Evolutionary conservation across 2,888 invertebrate genomes (phyloP).

Genomic region (Luperina nickerlii): DNA sequence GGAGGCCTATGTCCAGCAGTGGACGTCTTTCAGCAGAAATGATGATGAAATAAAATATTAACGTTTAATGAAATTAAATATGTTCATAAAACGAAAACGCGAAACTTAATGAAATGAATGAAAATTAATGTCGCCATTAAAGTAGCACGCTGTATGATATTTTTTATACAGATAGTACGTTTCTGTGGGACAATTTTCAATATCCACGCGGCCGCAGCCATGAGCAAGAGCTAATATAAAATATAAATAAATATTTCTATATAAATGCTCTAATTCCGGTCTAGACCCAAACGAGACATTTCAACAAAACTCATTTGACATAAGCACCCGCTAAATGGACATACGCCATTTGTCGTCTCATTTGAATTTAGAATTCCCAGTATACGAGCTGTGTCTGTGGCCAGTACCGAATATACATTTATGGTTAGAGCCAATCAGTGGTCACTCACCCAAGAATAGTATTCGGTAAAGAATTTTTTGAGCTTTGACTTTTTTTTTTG

Average conservation of each 20-base stretch:
- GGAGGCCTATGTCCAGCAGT: no score
- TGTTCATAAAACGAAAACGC: no score
- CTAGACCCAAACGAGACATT: constrained; percentile 40
- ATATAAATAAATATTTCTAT: constrained; percentile 6
- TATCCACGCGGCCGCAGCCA: neutral
- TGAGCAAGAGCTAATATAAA: neutral
- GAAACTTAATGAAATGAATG: no score
- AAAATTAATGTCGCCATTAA: no score
- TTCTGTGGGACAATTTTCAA: neutral
- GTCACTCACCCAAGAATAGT: constrained; percentile 44
- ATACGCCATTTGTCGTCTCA: constrained; percentile 39
- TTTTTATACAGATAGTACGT: neutral
- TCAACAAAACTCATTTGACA: constrained; percentile 46
- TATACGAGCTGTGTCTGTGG: constrained; percentile 40
- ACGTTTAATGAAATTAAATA: no score
- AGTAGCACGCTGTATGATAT: no score
- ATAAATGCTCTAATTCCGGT: constrained; percentile 7
- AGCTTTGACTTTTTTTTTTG: neutral
- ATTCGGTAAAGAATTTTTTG: neutral
- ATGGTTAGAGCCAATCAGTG: constrained; percentile 16
- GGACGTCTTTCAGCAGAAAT: no score
- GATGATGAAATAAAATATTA: no score
- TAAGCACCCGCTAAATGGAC: constrained; percentile 48
- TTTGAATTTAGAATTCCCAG: constrained; percentile 55
- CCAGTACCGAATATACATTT: constrained; percentile 34